Percentiles rank a stretch among this genome's conserved stretches.
These are phyloP conservation scores for Emydura subglobosa DNA, from an alignment of 2,113 vertebrate species.

Conservation along the genomic window DNA sequence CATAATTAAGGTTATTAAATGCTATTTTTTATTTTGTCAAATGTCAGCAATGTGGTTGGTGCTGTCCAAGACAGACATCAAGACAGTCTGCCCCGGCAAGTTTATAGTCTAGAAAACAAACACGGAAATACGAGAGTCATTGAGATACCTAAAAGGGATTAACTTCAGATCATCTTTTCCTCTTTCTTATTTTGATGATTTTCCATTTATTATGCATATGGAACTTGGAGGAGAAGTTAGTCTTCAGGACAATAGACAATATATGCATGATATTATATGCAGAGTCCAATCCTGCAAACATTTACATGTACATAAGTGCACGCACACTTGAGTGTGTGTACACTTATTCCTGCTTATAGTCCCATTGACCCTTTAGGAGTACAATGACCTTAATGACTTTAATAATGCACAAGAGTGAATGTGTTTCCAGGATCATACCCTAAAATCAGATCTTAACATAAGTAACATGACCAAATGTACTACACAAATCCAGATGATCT, in stretches of 20 bases:
- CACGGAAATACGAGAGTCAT: not conserved
- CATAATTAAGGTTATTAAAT: not conserved
- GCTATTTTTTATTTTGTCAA: not conserved
- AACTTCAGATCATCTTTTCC: not conserved
- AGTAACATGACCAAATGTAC: constrained; percentile 60
- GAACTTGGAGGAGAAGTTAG: not conserved
- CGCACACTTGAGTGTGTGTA: not conserved
- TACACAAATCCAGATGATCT: constrained; percentile 78
- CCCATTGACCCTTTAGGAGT: not conserved
- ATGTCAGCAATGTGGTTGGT: not conserved
- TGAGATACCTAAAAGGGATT: not conserved
- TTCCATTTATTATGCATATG: not conserved
- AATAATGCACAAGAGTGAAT: constrained; percentile 47
- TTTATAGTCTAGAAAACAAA: not conserved
- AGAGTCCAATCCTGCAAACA: not conserved
- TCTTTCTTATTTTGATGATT: not conserved
- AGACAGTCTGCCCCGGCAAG: not conserved
- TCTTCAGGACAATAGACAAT: not conserved
- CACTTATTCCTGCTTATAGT: not conserved
- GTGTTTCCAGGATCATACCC: constrained; percentile 36
- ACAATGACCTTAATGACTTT: too few relatives aligned
- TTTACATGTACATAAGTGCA: not conserved
- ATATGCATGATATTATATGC: not conserved
- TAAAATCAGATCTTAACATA: constrained; percentile 49
- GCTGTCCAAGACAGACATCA: not conserved